Evolutionary conservation across 2,797 vertebrate species (phyloP).

Genomic region (Paedocypris micromegethes): DNA sequence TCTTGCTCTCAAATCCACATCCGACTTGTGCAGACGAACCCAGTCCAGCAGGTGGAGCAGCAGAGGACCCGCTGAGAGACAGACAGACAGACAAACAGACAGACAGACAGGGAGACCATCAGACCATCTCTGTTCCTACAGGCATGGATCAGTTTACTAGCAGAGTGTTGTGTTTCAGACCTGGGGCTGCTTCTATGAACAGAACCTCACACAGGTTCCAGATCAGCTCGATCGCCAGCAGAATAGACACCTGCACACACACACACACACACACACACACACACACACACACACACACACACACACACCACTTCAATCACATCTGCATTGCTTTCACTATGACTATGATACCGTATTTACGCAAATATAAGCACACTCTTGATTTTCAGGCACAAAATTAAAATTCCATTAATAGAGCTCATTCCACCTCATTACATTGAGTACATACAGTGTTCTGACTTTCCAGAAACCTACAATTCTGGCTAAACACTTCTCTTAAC

Average conservation of each 20-base stretch:
- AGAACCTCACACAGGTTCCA: conserved; percentile 98
- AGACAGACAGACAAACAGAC: not conserved
- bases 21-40: conserved; percentile 87
- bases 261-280: not conserved
- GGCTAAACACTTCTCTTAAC: too few relatives aligned
- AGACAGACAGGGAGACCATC: not conserved
- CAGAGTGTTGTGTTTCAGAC: conserved; percentile 55
- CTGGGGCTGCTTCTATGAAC: conserved; percentile 88
- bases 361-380: too few relatives aligned
- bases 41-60: conserved; percentile 89
- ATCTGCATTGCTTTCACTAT: too few relatives aligned
- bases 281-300: not conserved
- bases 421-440: too few relatives aligned
- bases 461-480: too few relatives aligned
- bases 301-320: too few relatives aligned
- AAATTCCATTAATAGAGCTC: too few relatives aligned
- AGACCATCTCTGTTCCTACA: not conserved
- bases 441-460: too few relatives aligned
- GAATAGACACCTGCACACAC: conserved; percentile 77
- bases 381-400: too few relatives aligned
- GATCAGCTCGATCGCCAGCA: conserved; percentile 90
- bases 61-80: conserved; percentile 73
- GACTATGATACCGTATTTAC: too few relatives aligned
- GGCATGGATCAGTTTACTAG: not conserved
- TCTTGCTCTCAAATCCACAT: conserved; percentile 80